Evolutionary conservation across 2,797 vertebrate genomes (phyloP).

Genomic region (Cynodonichthys magdalenae): DNA sequence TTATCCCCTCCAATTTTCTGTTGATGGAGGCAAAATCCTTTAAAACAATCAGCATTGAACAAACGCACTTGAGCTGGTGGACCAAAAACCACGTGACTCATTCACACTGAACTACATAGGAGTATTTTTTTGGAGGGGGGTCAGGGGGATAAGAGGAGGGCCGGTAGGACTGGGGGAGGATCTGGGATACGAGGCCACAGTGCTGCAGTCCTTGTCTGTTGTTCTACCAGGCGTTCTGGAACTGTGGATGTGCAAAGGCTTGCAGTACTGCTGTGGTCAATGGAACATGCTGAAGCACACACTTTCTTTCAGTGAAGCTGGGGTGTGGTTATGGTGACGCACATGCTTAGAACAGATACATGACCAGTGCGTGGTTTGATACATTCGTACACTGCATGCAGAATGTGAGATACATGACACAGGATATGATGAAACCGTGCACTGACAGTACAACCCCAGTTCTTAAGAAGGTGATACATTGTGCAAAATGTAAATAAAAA

Average conservation of each 20-base stretch:
- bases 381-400: constrained; percentile 22
- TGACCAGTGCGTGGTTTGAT: constrained; percentile 30
- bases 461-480: too few relatives aligned
- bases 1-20: constrained; percentile 84
- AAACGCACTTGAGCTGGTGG: constrained; percentile 71
- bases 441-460: background rate
- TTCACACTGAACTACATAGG: constrained; percentile 54
- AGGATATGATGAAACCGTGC: background rate
- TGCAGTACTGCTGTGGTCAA: constrained; percentile 81
- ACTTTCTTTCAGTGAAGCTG: constrained; percentile 76
- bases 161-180: constrained; percentile 23
- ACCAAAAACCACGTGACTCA: constrained; percentile 66
- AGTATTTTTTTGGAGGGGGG: constrained; percentile 41
- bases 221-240: constrained; percentile 80
- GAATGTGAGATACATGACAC: constrained; percentile 4
- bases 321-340: constrained; percentile 48
- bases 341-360: constrained; percentile 50
- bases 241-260: constrained; percentile 83
- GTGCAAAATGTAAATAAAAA: too few relatives aligned
- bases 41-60: constrained; percentile 74
- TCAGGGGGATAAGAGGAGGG: constrained; percentile 35
- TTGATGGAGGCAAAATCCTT: constrained; percentile 87
- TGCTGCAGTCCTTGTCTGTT: constrained; percentile 64
- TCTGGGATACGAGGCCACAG: constrained; percentile 38
- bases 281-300: constrained; percentile 85